These are phyloP conservation scores for Philotrypesis tridentata DNA, from an alignment of 1,140 invertebrate species.

Conservation along the genomic window DNA sequence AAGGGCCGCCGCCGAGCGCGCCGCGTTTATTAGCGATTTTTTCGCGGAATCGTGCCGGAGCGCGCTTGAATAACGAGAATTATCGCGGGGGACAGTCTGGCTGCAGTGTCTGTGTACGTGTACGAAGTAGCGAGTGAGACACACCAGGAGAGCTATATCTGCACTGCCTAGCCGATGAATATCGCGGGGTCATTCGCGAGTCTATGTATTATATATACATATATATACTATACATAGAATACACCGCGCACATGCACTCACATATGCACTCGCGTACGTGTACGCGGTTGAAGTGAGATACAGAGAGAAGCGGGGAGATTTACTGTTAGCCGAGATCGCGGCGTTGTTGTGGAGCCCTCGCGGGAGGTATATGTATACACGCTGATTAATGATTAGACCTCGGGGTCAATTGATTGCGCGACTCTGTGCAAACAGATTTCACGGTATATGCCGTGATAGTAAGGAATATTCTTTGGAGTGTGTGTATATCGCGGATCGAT, in stretches of 20 bases:
- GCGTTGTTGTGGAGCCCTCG: neutral
- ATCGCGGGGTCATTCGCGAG: neutral
- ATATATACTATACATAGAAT: no score
- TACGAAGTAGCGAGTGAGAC: neutral
- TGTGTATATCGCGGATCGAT: no score
- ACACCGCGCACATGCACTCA: no score
- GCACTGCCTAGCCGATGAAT: neutral
- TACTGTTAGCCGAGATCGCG: neutral
- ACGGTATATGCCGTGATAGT: neutral
- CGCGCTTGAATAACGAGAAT: neutral
- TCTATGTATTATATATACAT: neutral
- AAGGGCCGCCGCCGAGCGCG: neutral
- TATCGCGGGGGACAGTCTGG: neutral
- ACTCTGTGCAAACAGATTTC: neutral
- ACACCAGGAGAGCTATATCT: neutral
- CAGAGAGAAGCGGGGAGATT: neutral
- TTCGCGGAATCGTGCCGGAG: neutral
- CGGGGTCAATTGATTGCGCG: neutral
- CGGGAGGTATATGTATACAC: neutral
- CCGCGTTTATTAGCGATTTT: conserved; percentile 46
- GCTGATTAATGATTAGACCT: neutral
- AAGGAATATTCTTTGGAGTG: neutral
- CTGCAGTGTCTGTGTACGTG: no score
- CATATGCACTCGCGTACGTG: neutral
- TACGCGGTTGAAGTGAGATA: no score